Conservation (phyloP, 2,797 vertebrate species). For the Falco rusticolus region DNA sequence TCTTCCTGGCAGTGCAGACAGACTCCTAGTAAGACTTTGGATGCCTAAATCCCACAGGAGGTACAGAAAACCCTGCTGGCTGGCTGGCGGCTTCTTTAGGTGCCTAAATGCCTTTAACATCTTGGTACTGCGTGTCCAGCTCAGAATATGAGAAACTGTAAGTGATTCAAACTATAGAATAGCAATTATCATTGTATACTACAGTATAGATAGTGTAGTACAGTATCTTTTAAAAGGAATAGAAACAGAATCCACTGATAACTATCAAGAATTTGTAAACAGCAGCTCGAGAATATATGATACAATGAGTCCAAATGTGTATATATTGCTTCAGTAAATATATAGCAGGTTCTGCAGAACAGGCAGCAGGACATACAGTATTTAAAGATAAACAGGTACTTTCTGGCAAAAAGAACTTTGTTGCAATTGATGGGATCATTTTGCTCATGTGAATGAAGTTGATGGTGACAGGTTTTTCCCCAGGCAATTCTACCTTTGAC, state of each 20-base stretch:
- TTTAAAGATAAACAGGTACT: background rate
- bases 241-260: background rate
- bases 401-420: background rate
- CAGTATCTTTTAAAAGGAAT: background rate
- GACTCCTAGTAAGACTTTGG: background rate
- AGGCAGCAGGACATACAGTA: background rate
- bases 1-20: background rate
- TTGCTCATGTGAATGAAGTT: background rate
- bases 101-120: background rate
- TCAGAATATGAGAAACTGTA: background rate
- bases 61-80: background rate
- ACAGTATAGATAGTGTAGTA: background rate
- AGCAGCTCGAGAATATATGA: background rate
- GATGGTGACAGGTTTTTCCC: background rate
- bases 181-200: background rate
- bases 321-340: background rate
- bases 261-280: background rate
- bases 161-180: background rate
- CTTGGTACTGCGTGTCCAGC: background rate
- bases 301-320: background rate
- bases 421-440: rapidly evolving
- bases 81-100: background rate
- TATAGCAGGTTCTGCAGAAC: background rate
- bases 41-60: background rate
- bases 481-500: background rate